Base-by-base conservation (phyloP, 2,888 invertebrate species). In the Drosophila tripunctata region DNA sequence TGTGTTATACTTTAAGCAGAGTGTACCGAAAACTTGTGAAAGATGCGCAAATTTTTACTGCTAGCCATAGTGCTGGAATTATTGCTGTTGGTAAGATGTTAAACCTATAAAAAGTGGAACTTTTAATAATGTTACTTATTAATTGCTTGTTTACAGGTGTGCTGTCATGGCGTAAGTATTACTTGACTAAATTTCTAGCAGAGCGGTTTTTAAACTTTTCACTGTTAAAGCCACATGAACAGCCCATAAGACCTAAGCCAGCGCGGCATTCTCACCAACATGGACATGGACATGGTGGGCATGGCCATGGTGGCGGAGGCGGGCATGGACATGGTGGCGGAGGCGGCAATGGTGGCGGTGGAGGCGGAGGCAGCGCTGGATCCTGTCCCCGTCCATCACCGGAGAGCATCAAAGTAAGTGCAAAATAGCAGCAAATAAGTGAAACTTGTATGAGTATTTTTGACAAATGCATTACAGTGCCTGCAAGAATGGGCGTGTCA, bases 401-500 rank as follows among this genome's bases (percentile, higher is more conserved):
- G 4, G 15, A 88, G 36, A 43, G 55, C 10, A 14, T 88, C 8
- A 67, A 36, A 57, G 87, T 87, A 67, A 75, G 77, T 72, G 30
- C 12, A 35, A 33, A 12, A 50, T 36, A 50, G 24, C 36, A 4
- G 17, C 24, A 43, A 57, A 10, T 64, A 47, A 40, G 47, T 27
- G 54, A 35, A 33, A 27, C 47, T 24, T 33, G 27, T 27, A 27
- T 17, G 30, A 19, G 4, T 40, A 50, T 35, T 17, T n/a, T 60
- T 52, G 47, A 51, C 52, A 56, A 45, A 54, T 58, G 35, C 24
- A 51, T 62, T 43, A 27, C 51, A 87, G 87, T 87, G 87, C 48
- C 75, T 87, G 31, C 75, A 71, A 31, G 48, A 88, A 41, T 88
- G 88, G 87, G 83, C 81, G 51, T 87, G 87, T 52, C 79, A 86